Evolutionary conservation across 2,113 vertebrate species (phyloP), one percentile per base, ranked within the genome.

Genomic region (Amphiprion percula): DNA sequence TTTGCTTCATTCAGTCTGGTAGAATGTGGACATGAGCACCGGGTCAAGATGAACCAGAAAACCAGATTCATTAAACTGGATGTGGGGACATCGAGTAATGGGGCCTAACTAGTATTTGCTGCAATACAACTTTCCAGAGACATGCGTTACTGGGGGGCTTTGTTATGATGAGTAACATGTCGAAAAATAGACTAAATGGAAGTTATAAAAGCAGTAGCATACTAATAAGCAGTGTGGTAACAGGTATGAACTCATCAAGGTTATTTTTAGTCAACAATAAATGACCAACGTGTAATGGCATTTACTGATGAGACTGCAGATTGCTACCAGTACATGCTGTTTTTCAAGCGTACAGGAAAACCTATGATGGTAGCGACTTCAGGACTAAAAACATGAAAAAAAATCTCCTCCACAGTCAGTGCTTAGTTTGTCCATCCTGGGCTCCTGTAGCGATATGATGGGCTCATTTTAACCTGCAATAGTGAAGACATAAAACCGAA

Each of bases 61-160:
- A 62, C 26, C 21, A 60, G 60, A 58, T 63, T 68, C 61, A 88
- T 88, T 80, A 69, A 76, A 77, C 24, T 24, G 30, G 80, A 84
- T 33, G 3, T 11, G 47, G 68, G 77, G 73, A 85, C 68, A 50
- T 64, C 55, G 86, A 80, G 55, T 55, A 78, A 88, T 84, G 69
- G 41, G 15, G 2, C 44, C 55, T n/a, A 26, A n/a, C 24, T 23
- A 21, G 26, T 30, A 24, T 44, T 74, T 79, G 26, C 66, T 82
- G 78, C 66, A 75, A 80, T 80, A 67, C 79, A 55, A 37, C 71
- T 68, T 33, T 58, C 0, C 14, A 68, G 49, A 73, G 76, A 74
- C 5, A 21, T 68, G 52, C 17, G 33, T 56, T 30, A 58, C 59
- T 61, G 39, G 59, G 68, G 55, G 77, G 62, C 49, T 60, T 84